Evolutionary conservation across 2,113 vertebrate species (phyloP).

Genomic region (Camarhynchus parvulus): DNA sequence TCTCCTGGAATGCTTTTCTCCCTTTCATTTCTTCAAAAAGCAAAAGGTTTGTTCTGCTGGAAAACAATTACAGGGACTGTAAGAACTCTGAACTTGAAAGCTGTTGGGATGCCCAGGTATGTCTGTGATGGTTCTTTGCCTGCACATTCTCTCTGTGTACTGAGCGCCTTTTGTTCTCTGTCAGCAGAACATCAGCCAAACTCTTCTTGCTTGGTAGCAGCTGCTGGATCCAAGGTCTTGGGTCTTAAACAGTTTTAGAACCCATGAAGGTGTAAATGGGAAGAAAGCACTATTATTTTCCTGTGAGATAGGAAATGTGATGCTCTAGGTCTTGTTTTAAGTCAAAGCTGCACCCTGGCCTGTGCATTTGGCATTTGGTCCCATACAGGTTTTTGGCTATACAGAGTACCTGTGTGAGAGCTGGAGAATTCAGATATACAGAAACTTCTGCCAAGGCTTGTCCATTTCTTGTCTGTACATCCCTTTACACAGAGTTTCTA

Average conservation of each 20-base stretch:
- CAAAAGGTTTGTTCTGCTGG: background rate
- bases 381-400: background rate
- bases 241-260: background rate
- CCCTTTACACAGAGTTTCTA: background rate
- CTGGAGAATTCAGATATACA: background rate
- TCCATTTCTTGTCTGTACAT: background rate
- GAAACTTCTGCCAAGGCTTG: background rate
- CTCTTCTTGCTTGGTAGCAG: background rate
- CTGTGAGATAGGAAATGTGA: background rate
- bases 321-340: background rate
- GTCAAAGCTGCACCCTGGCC: background rate
- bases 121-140: background rate
- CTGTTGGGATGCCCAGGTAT: background rate
- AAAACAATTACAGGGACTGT: background rate
- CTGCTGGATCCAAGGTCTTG: background rate
- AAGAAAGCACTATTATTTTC: background rate
- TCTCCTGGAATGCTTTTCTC: background rate
- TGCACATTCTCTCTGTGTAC: background rate
- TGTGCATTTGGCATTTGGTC: background rate
- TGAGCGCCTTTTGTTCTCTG: background rate
- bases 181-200: background rate
- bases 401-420: background rate
- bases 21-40: background rate
- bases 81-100: background rate
- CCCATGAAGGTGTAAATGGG: background rate